A percentile compares a stretch with the other conserved stretches of the same genome.
Conservation (phyloP, 2,797 vertebrate genomes). For the Catostomus latipinnis region DNA sequence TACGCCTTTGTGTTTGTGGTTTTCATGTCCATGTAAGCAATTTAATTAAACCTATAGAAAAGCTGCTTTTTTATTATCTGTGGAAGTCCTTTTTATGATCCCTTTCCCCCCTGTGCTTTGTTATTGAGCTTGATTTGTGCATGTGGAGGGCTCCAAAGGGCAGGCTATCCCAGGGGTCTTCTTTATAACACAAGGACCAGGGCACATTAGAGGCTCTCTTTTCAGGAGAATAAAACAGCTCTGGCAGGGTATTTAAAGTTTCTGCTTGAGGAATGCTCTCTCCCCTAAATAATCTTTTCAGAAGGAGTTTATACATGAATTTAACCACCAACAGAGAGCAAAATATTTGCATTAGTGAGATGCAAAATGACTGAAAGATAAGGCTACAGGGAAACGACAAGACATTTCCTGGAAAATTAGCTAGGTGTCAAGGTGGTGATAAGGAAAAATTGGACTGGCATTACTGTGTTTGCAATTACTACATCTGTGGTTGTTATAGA, state of each 20-base stretch:
- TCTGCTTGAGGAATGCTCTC: constrained; percentile 13
- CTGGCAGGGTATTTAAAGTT: constrained; percentile 43
- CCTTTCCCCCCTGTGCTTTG: constrained; percentile 34
- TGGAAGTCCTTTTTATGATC: constrained; percentile 25
- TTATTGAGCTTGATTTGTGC: constrained; percentile 46
- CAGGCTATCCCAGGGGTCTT: constrained; percentile 54
- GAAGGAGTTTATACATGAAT: constrained; percentile 33
- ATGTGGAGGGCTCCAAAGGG: constrained; percentile 50
- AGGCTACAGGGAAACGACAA: background rate
- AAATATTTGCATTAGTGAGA: constrained; percentile 26
- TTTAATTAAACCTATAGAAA: constrained; percentile 39
- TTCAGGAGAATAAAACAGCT: constrained; percentile 43
- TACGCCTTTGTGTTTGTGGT: constrained; percentile 13
- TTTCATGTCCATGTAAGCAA: constrained; percentile 14
- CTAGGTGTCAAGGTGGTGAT: background rate
- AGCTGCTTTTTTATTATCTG: constrained; percentile 41
- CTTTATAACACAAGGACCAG: constrained; percentile 41
- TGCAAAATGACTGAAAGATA: background rate
- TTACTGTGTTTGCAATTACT: background rate
- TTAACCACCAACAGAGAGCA: constrained; percentile 33
- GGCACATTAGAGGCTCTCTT: constrained; percentile 39
- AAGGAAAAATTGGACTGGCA: background rate
- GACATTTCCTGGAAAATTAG: background rate
- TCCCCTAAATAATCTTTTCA: constrained; percentile 30
- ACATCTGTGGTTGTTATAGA: background rate